Evolutionary conservation across 2,888 invertebrate species (phyloP).

Genomic region (Cylindroiulus punctatus): DNA sequence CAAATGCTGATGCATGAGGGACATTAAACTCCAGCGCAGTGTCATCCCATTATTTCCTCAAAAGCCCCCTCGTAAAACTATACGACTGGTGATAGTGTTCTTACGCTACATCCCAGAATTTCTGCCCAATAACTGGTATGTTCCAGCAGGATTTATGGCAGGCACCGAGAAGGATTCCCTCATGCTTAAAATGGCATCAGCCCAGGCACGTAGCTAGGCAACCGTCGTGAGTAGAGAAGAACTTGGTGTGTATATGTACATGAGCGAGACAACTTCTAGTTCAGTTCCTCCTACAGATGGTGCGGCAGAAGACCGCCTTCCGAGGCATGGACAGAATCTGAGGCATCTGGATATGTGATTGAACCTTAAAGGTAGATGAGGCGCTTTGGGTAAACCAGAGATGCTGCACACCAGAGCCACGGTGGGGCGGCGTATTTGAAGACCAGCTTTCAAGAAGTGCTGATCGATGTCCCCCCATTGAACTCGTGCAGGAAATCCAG

Average conservation of each 20-base stretch:
- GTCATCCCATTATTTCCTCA: not conserved
- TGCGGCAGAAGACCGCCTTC: not conserved
- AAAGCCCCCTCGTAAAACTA: not conserved
- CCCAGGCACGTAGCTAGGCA: constrained; percentile 18
- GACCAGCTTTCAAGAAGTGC: too few species aligned
- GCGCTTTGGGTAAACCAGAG: too few species aligned
- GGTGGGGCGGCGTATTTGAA: too few species aligned
- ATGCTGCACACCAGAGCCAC: too few species aligned
- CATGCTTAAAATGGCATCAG: constrained; percentile 18
- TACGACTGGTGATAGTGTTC: not conserved
- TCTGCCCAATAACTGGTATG: not conserved
- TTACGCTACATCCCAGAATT: not conserved
- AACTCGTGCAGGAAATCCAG: not conserved
- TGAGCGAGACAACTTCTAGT: not conserved
- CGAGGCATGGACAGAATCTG: not conserved
- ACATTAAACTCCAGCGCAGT: not conserved
- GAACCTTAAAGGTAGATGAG: not conserved
- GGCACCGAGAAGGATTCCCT: not conserved
- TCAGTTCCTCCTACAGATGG: not conserved
- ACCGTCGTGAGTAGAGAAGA: not conserved
- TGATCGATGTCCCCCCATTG: too few species aligned
- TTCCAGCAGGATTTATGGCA: not conserved
- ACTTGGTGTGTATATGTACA: not conserved
- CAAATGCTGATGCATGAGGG: not conserved
- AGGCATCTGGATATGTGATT: not conserved